These are phyloP conservation scores for Psittacula derbiana DNA, from an alignment of 2,797 vertebrate species.

Conservation along the genomic window DNA sequence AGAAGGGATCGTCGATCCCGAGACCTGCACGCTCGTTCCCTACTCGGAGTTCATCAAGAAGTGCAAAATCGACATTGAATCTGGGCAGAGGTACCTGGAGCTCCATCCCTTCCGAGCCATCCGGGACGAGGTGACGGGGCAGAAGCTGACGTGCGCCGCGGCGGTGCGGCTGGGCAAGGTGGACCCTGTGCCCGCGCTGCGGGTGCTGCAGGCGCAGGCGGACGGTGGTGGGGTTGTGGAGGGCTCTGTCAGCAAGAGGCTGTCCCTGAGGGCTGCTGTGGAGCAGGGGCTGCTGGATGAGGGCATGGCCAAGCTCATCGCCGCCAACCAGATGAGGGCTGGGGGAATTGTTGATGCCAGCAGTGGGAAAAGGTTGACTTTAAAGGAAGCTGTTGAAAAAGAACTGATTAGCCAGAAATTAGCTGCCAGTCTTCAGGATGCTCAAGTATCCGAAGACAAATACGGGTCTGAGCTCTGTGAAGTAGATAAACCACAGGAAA, in stretches of 20 bases:
- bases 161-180: constrained; percentile 79
- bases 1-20: constrained; percentile 82
- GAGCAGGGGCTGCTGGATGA: constrained; percentile 79
- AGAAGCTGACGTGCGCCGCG: constrained; percentile 73
- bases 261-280: constrained; percentile 81
- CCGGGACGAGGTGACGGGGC: constrained; percentile 62
- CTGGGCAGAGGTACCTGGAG: constrained; percentile 90
- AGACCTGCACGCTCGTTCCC: constrained; percentile 82
- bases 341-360: constrained; percentile 82
- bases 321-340: constrained; percentile 77
- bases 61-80: constrained; percentile 89
- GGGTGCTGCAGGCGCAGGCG: constrained; percentile 87
- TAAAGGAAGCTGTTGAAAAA: constrained; percentile 78
- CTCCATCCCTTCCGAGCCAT: constrained; percentile 84
- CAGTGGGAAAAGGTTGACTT: constrained; percentile 71
- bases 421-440: constrained; percentile 69
- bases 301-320: constrained; percentile 80
- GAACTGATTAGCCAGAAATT: constrained; percentile 78
- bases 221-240: constrained; percentile 86
- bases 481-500: not conserved
- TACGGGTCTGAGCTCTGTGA: not conserved
- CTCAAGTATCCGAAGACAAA: rapidly evolving
- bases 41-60: constrained; percentile 88
- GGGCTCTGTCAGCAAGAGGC: constrained; percentile 76
- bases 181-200: constrained; percentile 79